A percentile compares a stretch with the other conserved stretches of the same genome.
Evolutionary conservation across 2,113 vertebrate genomes (phyloP).

Genomic region (Hoplias malabaricus): DNA sequence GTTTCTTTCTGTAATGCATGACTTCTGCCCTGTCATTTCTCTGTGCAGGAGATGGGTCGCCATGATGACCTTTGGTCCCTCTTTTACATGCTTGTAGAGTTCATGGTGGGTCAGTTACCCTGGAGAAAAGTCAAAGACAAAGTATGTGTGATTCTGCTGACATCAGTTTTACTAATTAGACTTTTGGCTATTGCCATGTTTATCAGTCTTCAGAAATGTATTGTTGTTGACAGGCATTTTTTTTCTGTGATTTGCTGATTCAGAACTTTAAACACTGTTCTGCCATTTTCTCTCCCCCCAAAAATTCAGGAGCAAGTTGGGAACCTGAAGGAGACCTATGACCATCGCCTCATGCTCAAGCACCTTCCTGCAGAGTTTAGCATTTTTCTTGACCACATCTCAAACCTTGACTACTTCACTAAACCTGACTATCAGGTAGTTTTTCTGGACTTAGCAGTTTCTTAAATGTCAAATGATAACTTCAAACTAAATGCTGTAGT

Average conservation of each 20-base stretch:
- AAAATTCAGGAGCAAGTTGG: constrained; percentile 96
- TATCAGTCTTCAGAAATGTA: not conserved
- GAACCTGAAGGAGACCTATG: constrained; percentile 94
- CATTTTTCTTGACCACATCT: constrained; percentile 91
- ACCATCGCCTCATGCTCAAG: constrained; percentile 95
- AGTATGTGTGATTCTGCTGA: constrained; percentile 67
- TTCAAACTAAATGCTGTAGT: not conserved
- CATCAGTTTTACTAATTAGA: not conserved
- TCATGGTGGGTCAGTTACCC: constrained; percentile 92
- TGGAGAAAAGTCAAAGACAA: constrained; percentile 99
- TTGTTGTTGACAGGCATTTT: not conserved
- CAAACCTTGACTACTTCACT: constrained; percentile 92
- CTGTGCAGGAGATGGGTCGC: constrained; percentile 92
- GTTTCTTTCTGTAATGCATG: not conserved
- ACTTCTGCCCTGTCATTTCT: not conserved
- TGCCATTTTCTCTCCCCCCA: not conserved
- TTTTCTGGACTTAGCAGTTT: not conserved
- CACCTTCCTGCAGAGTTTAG: constrained; percentile 93
- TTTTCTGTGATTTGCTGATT: not conserved
- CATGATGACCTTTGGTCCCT: constrained; percentile 98
- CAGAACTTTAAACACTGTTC: not conserved
- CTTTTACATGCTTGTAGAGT: constrained; percentile 98
- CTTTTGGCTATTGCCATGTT: not conserved
- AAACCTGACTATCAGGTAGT: constrained; percentile 95
- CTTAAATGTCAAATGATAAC: constrained; percentile 5